Conservation (phyloP, 1,140 invertebrate genomes). For the honey bee (Apis mellifera) region DNA sequence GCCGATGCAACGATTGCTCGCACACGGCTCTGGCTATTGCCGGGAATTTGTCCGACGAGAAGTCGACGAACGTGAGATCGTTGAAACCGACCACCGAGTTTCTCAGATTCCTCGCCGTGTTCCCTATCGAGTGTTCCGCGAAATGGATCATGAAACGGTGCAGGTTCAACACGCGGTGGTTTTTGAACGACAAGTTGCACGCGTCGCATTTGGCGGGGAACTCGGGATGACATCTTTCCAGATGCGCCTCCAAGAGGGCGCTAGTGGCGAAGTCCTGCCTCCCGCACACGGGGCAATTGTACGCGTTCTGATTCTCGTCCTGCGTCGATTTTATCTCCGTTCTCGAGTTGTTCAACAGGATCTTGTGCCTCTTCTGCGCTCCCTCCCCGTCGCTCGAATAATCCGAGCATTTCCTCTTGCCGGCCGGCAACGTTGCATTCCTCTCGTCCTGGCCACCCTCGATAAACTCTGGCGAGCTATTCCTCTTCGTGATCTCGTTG, state of each 20-base stretch:
- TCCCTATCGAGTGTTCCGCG: constrained; percentile 73
- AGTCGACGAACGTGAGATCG: constrained; percentile 90
- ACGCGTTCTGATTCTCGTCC: constrained; percentile 26
- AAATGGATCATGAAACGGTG: constrained; percentile 85
- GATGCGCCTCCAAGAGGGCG: constrained; percentile 84
- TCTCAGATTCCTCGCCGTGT: constrained; percentile 63
- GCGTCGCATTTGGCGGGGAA: constrained; percentile 86
- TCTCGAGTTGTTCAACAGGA: constrained; percentile 60
- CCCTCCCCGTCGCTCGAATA: constrained; percentile 61
- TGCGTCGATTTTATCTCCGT: constrained; percentile 47
- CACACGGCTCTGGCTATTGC: constrained; percentile 88
- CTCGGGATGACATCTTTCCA: constrained; percentile 87
- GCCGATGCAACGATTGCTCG: constrained; percentile 85
- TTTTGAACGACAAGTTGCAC: constrained; percentile 87
- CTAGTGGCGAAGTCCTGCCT: constrained; percentile 84
- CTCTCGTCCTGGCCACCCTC: constrained; percentile 34
- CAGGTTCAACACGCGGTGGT: constrained; percentile 86
- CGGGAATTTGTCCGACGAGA: constrained; percentile 89
- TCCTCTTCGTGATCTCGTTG: constrained; percentile 75
- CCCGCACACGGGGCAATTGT: constrained; percentile 83
- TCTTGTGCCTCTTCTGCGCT: constrained; percentile 69
- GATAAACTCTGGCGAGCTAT: constrained; percentile 68
- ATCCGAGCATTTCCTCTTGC: constrained; percentile 67
- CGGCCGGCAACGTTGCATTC: constrained; percentile 21
- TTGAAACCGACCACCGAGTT: constrained; percentile 84